phyloP scores from a whole-genome alignment of 2,113 vertebrate genomes.

The Axis porcinus region DNA sequence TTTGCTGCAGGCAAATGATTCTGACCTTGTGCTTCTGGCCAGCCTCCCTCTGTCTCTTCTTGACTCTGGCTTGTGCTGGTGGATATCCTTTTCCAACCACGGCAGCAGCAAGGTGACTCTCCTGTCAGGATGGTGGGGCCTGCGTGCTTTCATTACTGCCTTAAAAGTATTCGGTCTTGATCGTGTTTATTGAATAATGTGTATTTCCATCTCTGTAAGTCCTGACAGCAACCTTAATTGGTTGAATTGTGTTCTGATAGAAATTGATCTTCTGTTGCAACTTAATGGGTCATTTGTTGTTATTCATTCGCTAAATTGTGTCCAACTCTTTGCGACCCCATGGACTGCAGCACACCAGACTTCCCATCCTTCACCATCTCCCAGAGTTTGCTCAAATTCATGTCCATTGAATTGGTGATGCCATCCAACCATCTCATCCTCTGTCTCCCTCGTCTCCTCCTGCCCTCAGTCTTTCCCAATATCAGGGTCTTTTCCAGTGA shows the following conservation, averaged over 20 bases:
- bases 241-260: not conserved
- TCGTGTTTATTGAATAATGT: not conserved
- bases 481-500: not conserved
- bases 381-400: not conserved
- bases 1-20: constrained; percentile 85
- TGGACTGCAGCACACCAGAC: not conserved
- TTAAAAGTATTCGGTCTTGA: not conserved
- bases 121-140: not conserved
- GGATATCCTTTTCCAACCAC: constrained; percentile 87
- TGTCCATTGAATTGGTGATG: not conserved
- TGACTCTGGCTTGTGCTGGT: constrained; percentile 93
- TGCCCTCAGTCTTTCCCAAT: not conserved
- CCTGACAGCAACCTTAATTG: not conserved
- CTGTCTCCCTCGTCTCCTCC: not conserved
- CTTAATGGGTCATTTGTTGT: not conserved
- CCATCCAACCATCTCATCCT: not conserved
- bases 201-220: not conserved
- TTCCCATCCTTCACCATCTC: not conserved
- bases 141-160: not conserved
- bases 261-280: not conserved
- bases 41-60: constrained; percentile 91
- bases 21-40: constrained; percentile 89
- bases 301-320: not conserved
- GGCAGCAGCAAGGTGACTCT: not conserved
- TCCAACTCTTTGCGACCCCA: not conserved